Evolutionary conservation across 1,140 invertebrate species (phyloP), one percentile per base, ranked within the genome.

Genomic region (Cydia strobilella): DNA sequence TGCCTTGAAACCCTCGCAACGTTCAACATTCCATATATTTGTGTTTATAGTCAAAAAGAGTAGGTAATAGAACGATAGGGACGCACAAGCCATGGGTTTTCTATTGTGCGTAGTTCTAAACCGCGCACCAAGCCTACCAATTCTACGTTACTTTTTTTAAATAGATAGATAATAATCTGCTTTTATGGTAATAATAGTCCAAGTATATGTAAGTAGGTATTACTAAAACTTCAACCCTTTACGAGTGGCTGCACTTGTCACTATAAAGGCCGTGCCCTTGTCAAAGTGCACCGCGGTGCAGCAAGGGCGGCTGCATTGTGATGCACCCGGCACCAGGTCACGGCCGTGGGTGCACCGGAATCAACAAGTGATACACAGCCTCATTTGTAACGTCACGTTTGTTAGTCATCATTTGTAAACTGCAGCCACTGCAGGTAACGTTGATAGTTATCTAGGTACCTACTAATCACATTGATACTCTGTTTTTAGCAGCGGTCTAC

Each of bases 221-320:
- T 54, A n/a, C n/a, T n/a, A n/a, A n/a, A 5, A n/a, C 18, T 59
- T 20, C 54, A 59, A 23, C 54, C 54, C 20, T 59, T 23, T 23
- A 59, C 18, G 2, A 59, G 54, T 2, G 20, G 10, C 18, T 59
- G 54, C 54, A n/a, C 54, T 59, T 59, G 54, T 59, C 54, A 75
- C 74, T 9, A 65, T 39, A 25, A 71, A 78, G 82, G 78, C 75
- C 81, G 83, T 78, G 83, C 77, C 83, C 81, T 84, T 84, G 79
- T 12, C 66, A 59, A 73, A 27, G 74, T 82, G 79, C 83, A 82
- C 76, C 81, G 81, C 73, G 76, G 77, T 79, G 77, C 73, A 54
- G 62, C 78, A 66, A 80, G 77, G 79, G 75, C 76, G 75, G 27
- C 63, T 39, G 72, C 54, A 78, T 82, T 79, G 79, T 82, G 54